A percentile compares a stretch with the other conserved stretches of the same genome.
phyloP scores from a whole-genome alignment of 1,140 invertebrate genomes.

The Telenomus remus region DNA sequence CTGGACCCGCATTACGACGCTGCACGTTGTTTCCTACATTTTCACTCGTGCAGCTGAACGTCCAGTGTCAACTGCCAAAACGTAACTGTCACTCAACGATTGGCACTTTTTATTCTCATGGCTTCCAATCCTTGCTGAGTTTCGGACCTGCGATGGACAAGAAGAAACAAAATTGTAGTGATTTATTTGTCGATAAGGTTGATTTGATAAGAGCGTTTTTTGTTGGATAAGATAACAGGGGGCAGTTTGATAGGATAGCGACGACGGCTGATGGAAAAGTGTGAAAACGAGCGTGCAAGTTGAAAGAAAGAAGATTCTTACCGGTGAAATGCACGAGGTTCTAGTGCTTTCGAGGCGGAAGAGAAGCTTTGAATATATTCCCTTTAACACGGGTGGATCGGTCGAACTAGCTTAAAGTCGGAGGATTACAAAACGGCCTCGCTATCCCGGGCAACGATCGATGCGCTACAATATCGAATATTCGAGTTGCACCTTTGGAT shows the following conservation, averaged over 20 bases:
- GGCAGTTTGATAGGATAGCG: no score
- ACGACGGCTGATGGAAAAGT: no score
- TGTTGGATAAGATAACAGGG: no score
- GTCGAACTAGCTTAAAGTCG: conserved; percentile 67
- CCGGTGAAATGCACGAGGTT: conserved; percentile 20
- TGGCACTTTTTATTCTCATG: conserved; percentile 19
- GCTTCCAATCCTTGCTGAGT: conserved; percentile 6
- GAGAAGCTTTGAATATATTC: conserved; percentile 66
- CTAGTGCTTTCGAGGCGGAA: conserved; percentile 33
- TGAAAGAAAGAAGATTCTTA: neutral
- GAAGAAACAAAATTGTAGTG: no score
- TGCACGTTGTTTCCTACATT: conserved; percentile 41
- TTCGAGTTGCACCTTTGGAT: neutral
- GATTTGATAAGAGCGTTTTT: no score
- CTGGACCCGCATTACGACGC: conserved; percentile 32
- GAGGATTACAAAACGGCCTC: conserved; percentile 57
- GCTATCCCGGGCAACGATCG: conserved; percentile 50
- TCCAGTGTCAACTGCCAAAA: conserved; percentile 3
- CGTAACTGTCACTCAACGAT: conserved; percentile 8
- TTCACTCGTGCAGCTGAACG: conserved; percentile 18
- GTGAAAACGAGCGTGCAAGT: no score
- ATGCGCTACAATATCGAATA: conserved; percentile 36
- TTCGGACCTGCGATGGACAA: no score
- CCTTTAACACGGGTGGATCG: conserved; percentile 72
- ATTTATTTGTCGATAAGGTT: no score